Base-by-base conservation (phyloP, 2,888 invertebrate species). In the Teinopalpus imperialis region DNA sequence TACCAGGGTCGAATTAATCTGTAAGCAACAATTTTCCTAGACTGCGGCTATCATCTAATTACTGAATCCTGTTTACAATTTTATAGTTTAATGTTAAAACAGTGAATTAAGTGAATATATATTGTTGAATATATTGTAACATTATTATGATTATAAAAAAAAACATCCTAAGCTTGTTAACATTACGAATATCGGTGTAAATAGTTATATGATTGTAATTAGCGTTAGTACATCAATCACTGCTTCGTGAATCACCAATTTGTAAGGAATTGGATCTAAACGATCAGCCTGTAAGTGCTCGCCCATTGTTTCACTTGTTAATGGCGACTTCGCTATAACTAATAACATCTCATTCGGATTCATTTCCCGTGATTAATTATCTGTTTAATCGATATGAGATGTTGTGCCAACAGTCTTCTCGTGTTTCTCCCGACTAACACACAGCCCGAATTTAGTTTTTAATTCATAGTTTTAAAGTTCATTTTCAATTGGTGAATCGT, bases 351-450 rank as follows among this genome's bases (percentile, higher is more conserved):
- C 88, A 87, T 87, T 88, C 88, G 83, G 85, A 85, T 78, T 78
- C 87, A 83, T 88, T 86, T 86, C 81, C 83, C 80, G 82, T 87
- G 88, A 88, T 88, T 87, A 88, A 88, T 88, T 88, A 88, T 87
- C 82, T 87, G 87, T 86, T 88, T 88, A 88, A 88, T 88, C 88
- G 87, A 86, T 85, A 87, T 83, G 80, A 87, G 86, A 87, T 86
- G 87, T 85, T 86, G 85, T 86, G 85, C 87, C 86, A 88, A 88
- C 87, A 87, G 77, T 79, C 83, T 80, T 78, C 78, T 81, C 73
- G 56, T 58, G 68, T 81, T 76, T 70, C 75, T 61, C 54, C 48
- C 41, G 40, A 16, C 46, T 49, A 7, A 29, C 2, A 0, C 1
- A 14, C 2, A 23, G 23, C 29, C 27, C 9, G 4, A 71, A 56